Evolutionary conservation across 2,797 vertebrate genomes (phyloP), one percentile per base, ranked within the genome.

Genomic region (Amphiprion clarkii): DNA sequence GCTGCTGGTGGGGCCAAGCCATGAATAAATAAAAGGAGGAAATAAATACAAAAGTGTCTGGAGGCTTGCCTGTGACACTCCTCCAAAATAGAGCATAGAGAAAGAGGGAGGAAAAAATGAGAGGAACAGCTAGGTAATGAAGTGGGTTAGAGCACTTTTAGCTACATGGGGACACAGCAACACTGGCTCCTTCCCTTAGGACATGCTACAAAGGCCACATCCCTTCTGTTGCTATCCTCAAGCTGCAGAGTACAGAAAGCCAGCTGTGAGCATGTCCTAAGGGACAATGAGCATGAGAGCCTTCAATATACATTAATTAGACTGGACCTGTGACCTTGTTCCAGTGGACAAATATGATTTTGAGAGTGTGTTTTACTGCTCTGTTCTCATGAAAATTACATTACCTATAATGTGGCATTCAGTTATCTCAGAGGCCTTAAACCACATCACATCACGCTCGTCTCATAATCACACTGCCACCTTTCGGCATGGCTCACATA

Each of bases 1-100:
- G 76, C 73, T 62, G 77, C 85, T 75, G 66, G 52, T 78, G 82
- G 67, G 70, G 83, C 81, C 82, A 64, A 65, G 58, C 79, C 82
- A 88, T 91, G 90, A 94, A 94, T 94, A 90, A 91, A 91, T 93
- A 88, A 93, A 75, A 79, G 70, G 78, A 77, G 58, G 74, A 88
- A 93, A 92, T 90, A 87, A 90, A 93, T 87, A 74, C 81, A 74
- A 74, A 88, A 85, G 70, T 80, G 74, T 89, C 79, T 81, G 59
- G 78, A 87, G 83, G 77, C 79, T 71, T 62, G 75, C 79, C 80
- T 75, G 73, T 27, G 58, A 84, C 63, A 67, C 78, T 87, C 72
- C 73, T 84, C 70, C 51, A 78, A 86, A 88, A 86, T 76, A 69
- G 79, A 88, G 79, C 56, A 44, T n/a, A 61, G 70, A 79, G 71